A percentile compares a stretch with the other conserved stretches of the same genome.
Conservation (phyloP, 2,888 invertebrate species). For the Schizotus pectinicornis region DNA sequence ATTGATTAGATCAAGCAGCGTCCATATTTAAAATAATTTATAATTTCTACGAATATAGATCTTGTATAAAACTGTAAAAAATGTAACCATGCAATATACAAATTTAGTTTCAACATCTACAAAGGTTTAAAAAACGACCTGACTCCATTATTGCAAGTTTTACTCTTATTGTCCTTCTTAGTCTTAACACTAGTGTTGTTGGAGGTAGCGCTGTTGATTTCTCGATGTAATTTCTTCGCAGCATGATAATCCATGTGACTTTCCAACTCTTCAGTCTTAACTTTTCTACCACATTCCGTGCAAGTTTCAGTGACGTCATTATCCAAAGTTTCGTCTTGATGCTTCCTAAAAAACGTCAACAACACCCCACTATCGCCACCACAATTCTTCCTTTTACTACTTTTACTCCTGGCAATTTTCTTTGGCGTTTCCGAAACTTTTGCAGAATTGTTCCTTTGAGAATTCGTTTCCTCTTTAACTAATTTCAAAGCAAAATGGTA, state of each 20-base stretch:
- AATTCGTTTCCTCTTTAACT: slow-evolving; percentile 46
- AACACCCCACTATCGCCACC: slow-evolving; percentile 16
- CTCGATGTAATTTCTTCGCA: slow-evolving; percentile 76
- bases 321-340: slow-evolving; percentile 30
- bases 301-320: slow-evolving; percentile 58
- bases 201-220: slow-evolving; percentile 57
- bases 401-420: slow-evolving; percentile 29
- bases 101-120: slow-evolving; percentile 11
- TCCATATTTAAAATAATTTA: no score
- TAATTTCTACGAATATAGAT: no score
- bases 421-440: slow-evolving; percentile 5
- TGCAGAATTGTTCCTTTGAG: slow-evolving; percentile 34
- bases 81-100: no score
- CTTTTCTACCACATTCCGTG: slow-evolving; percentile 67
- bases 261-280: slow-evolving; percentile 64
- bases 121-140: slow-evolving; percentile 32
- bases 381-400: slow-evolving; percentile 17
- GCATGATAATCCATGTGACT: slow-evolving; percentile 85
- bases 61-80: no score
- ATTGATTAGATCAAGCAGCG: no score
- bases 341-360: slow-evolving; percentile 42
- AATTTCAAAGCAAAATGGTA: slow-evolving; percentile 75
- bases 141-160: slow-evolving; percentile 25
- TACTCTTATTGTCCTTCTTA: slow-evolving; percentile 23
- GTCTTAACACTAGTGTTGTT: neutral